Evolutionary conservation across 2,113 vertebrate species (phyloP), one percentile per base, ranked within the genome.

Genomic region (Donacobius atricapilla): DNA sequence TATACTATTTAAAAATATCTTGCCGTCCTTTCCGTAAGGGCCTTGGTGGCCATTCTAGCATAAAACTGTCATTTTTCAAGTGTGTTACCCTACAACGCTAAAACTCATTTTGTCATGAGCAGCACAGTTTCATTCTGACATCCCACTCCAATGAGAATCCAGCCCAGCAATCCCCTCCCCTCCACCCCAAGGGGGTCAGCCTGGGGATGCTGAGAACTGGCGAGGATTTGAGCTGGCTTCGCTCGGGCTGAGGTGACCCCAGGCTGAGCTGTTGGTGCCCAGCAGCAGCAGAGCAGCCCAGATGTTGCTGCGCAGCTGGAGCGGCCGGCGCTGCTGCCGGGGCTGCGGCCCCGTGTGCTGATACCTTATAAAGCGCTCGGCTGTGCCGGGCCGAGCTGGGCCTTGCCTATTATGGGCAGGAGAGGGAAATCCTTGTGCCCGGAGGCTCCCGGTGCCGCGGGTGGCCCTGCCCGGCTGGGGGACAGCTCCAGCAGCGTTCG

Each of bases 371-470:
- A 97, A 98, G 97, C 0, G 4, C 90, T 92, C 12, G 91, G 77
- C 95, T 33, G 81, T 40, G 64, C 75, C 10, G 91, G 83, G 47
- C 80, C 1, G 11, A 12, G 85, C 65, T 15, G 80, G 93, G 83
- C 87, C 42, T 96, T 97, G 94, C 98, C 98, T 98, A 98, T 97
- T 98, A 98, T 85, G 97, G 98, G 96, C 97, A 97, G 83, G 92
- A 95, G 84, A 97, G 95, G 96, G 97, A 97, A 97, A 97, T 93
- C 95, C 96, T 89, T 37, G 72, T 30, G 47, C 78, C 86, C 50
- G 21, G 83, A 93, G 87, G 79, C 82, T 70, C 13, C 40, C n/a
- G 40, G 87, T 50, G 94, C 65, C n/a, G 4, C n/a, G 22, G 47
- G 28, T 23, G 20, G 31, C 68, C 30, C 39, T 30, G 37, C 58